Base-by-base conservation (phyloP, 2,888 invertebrate species). In the Nebria brevicollis region DNA sequence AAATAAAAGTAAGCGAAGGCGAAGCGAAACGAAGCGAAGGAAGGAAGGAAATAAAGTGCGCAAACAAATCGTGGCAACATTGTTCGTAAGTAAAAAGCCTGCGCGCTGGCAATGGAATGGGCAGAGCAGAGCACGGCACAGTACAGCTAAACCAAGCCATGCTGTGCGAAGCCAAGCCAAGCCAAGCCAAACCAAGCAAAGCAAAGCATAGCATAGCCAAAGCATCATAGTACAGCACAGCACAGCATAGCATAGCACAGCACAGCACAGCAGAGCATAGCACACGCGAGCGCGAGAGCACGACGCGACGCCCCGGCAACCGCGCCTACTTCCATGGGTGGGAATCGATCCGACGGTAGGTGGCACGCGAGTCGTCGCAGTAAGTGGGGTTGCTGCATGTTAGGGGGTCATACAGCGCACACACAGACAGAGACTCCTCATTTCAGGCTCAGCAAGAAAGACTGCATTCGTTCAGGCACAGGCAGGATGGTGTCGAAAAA, bases 371-470 rank as follows among this genome's bases (percentile, higher is more conserved):
- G 84, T 85, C 85, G 85, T 87, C 87, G 86, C 88, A 87, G 88
- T 88, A 87, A 86, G 88, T 88, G 87, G 87, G 88, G 88, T 87
- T 86, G 87, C 87, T 87, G 87, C 86, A 86, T 86, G 87, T 86
- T 77, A 81, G 82, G 86, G 87, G 87, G 87, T 87, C 87, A 87
- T 85, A 54, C 54, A 87, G 87, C 86, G 86, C 85, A 86, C 86
- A 86, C 85, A 86, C 86, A 84, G 82, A 83, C 83, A 54, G 54
- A 54, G 54, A 54, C 54, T 54, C 54, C 54, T 84, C 83, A 84
- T 86, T 85, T 85, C 85, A 87, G 54, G 86, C 86, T 86, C 86
- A 87, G 86, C 84, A 54, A 72, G 54, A 54, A 54, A 54, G 80
- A 75, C 80, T 81, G 80, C 80, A 81, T 85, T 11, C 54, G 54